Base-by-base conservation (phyloP, 2,888 invertebrate genomes). In the Drosophila imparisetae region DNA sequence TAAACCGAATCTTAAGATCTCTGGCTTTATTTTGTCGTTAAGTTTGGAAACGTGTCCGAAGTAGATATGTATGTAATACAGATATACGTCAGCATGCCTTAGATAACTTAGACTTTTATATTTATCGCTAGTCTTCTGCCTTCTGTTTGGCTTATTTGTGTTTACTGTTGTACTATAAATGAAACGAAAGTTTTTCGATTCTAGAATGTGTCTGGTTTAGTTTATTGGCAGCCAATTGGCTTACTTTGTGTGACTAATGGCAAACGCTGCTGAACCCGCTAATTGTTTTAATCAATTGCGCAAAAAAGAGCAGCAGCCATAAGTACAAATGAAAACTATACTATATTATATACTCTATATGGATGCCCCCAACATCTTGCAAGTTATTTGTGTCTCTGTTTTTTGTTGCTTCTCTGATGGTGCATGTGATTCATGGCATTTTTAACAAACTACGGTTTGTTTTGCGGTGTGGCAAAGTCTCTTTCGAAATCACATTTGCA, bases 221-320 rank as follows among this genome's bases (percentile, higher is more conserved):
- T 69, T 69, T 70, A 70, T 80, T 78, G 70, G 66, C 71, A 65
- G 67, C 71, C 72, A 81, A 78, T 89, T 78, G 81, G 78, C 59
- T 75, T 76, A 73, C 72, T 74, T 71, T 45, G 72, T 75, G 76
- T 89, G 84, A 81, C 85, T 86, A 84, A 85, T 86, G 71, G 52
- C 61, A 36, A 60, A 64, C 54, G 50, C 42, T 57, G 64, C 55
- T 69, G 75, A 75, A 66, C 59, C 76, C 69, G 89, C 66, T 85
- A 85, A 85, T 85, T 85, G 84, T 21, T 79, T 71, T 48, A 72
- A 70, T 71, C 89, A 78, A 86, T 78, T 52, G 67, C n/a, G 4
- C 13, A 13, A 15, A 50, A 7, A 4, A 52, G 32, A 40, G n/a
- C 55, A 57, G 50, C 34, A 54, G 49, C 58, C 11, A 24, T 1